Percentiles rank a stretch among this genome's conserved stretches.
These are phyloP conservation scores for Tholera decimalis DNA, from an alignment of 2,888 invertebrate species.

Conservation along the genomic window DNA sequence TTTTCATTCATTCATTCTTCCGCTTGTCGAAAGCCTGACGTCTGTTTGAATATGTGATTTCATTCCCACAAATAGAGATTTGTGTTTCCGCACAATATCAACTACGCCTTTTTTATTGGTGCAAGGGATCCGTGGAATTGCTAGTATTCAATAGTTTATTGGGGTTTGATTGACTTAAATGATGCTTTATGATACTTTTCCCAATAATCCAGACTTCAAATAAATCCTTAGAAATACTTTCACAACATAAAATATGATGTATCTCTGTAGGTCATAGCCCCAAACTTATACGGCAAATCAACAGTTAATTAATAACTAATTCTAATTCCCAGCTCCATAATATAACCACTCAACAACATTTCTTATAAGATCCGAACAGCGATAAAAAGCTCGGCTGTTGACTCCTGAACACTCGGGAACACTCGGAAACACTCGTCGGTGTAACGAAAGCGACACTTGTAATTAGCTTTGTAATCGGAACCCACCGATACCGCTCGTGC, in stretches of 20 bases:
- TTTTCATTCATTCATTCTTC: slow-evolving; percentile 79
- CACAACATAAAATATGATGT: neutral
- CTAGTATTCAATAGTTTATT: slow-evolving; percentile 13
- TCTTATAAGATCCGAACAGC: slow-evolving; percentile 42
- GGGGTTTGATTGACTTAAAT: neutral
- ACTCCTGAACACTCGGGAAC: slow-evolving; percentile 41
- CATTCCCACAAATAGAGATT: slow-evolving; percentile 71
- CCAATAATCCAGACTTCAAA: neutral
- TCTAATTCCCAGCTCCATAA: slow-evolving; percentile 5
- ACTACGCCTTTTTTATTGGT: slow-evolving; percentile 59
- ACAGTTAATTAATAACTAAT: slow-evolving; percentile 35
- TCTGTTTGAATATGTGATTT: slow-evolving; percentile 86
- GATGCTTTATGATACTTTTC: neutral
- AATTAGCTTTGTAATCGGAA: slow-evolving; percentile 88
- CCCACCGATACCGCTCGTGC: slow-evolving; percentile 69
- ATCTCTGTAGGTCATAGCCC: neutral
- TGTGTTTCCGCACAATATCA: slow-evolving; percentile 71
- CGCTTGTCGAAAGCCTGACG: slow-evolving; percentile 76
- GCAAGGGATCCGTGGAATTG: slow-evolving; percentile 38
- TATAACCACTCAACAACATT: slow-evolving; percentile 27
- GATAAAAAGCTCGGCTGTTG: slow-evolving; percentile 46
- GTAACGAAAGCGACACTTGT: slow-evolving; percentile 83
- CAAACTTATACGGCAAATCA: neutral
- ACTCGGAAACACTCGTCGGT: slow-evolving; percentile 43
- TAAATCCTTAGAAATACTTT: neutral